Percentiles rank a stretch among this genome's conserved stretches.
Evolutionary conservation across 2,113 vertebrate species (phyloP).

Genomic region (Vicugna pacos): DNA sequence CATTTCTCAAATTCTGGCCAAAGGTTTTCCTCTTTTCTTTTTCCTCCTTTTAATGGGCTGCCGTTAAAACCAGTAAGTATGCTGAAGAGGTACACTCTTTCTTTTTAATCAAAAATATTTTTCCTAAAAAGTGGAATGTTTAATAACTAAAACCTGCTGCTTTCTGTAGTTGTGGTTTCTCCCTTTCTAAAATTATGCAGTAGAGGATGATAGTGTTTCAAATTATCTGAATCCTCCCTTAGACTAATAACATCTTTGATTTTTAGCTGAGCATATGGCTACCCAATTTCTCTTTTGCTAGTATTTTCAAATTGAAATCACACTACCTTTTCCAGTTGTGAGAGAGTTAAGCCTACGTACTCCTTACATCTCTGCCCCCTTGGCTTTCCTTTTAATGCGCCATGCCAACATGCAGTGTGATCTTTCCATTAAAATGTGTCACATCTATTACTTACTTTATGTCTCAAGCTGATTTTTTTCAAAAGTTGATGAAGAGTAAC

Average conservation of each 20-base stretch:
- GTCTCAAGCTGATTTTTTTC: neutral
- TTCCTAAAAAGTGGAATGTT: neutral
- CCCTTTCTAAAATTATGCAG: neutral
- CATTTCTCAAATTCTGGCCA: neutral
- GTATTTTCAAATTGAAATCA: neutral
- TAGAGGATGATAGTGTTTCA: neutral
- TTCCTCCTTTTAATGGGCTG: neutral
- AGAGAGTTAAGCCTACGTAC: neutral
- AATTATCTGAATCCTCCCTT: neutral
- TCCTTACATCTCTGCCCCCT: neutral
- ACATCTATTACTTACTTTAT: neutral
- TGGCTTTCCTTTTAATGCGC: neutral
- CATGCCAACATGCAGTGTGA: neutral
- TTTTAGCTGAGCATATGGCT: neutral
- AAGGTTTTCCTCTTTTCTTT: neutral
- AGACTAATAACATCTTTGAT: neutral
- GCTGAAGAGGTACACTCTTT: neutral
- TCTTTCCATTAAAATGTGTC: neutral
- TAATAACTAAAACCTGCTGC: constrained; percentile 8
- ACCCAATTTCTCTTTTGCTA: neutral
- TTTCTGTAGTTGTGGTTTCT: neutral
- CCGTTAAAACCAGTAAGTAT: neutral
- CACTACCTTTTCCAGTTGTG: neutral
- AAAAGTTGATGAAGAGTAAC: neutral
- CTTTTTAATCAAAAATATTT: constrained; percentile 38